Base-by-base conservation (phyloP, 2,888 invertebrate species). In the Drosophila trichaetosa region DNA sequence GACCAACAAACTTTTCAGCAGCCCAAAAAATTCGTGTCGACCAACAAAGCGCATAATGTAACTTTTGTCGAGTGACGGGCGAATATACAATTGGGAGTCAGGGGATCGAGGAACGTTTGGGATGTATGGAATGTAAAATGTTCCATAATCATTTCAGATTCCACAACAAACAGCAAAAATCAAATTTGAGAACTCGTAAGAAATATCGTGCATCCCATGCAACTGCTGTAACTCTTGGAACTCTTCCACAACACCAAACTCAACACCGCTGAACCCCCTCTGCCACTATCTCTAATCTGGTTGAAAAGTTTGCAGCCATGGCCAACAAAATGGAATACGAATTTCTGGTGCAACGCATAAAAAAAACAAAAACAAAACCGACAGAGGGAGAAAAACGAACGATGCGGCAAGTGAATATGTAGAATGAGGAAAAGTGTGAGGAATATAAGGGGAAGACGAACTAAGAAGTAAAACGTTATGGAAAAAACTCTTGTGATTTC, bases 151-250 rank as follows among this genome's bases (percentile, higher is more conserved):
- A 88, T 83, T 86, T 88, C 79, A 72, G 76, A 87, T 83, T 80
- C 87, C 77, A 86, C 87, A 83, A 83, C 87, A 86, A 87, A 83
- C 87, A 87, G 82, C 73, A 79, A 70, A 84, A 88, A 87, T 87
- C 87, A 88, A 86, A 88, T 86, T 88, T 88, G 46, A 79, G 70
- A 87, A 79, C 73, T 85, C 80, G 80, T 80, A 81, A 84, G 85
- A 87, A 84, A 77, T 85, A 87, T 79, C 64, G 71, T 80, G 34
- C 58, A 81, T 59, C 68, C 69, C 62, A 81, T 72, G 64, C 72
- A 73, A 73, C 69, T 61, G 64, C 64, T 49, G 75, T 54, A 65
- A 67, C 58, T 71, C 68, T 57, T 56, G 18, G 29, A 71, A 42
- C 64, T 38, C 69, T 54, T 56, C 31, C 63, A 42, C 49, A 64